Conservation (phyloP, 2,113 vertebrate species). For the Syngnathoides biaculeatus region DNA sequence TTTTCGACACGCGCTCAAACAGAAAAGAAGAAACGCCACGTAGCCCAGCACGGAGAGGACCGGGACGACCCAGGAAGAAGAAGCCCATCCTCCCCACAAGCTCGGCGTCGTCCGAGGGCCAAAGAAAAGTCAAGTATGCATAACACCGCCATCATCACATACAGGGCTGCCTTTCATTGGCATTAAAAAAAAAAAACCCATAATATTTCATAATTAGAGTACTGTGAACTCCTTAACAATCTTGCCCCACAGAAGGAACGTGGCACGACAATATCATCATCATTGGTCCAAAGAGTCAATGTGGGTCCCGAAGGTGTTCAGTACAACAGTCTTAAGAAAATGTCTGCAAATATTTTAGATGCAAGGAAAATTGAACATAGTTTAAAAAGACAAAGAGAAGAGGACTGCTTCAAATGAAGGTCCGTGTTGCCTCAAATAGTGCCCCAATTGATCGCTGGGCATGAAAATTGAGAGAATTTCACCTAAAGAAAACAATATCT, state of each 20-base stretch:
- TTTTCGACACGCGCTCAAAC: slow-evolving; percentile 22
- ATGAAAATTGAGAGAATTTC: too few relatives aligned
- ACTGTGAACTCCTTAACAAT: slow-evolving; percentile 62
- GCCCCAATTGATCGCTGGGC: too few relatives aligned
- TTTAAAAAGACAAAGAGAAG: neutral
- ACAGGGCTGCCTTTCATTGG: neutral
- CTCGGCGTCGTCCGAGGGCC: slow-evolving; percentile 65
- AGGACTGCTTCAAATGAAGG: too few relatives aligned
- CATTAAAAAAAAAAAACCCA: too few relatives aligned
- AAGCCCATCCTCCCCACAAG: slow-evolving; percentile 71
- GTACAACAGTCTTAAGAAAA: slow-evolving; percentile 28
- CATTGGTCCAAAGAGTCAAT: slow-evolving; percentile 34
- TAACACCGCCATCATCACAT: neutral
- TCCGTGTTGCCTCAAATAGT: too few relatives aligned
- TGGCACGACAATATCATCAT: slow-evolving; percentile 55
- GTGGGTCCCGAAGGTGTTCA: slow-evolving; percentile 36
- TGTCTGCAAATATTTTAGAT: neutral
- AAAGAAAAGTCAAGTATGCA: slow-evolving; percentile 89
- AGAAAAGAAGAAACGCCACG: slow-evolving; percentile 92
- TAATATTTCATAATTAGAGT: slow-evolving; percentile 65
- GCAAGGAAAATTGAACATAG: neutral
- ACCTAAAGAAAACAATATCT: too few relatives aligned
- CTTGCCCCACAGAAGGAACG: slow-evolving; percentile 56
- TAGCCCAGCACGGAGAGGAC: slow-evolving; percentile 87
- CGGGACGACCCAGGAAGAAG: slow-evolving; percentile 88